Base-by-base conservation (phyloP, 1,140 invertebrate genomes). In the Dendroctonus valens region DNA sequence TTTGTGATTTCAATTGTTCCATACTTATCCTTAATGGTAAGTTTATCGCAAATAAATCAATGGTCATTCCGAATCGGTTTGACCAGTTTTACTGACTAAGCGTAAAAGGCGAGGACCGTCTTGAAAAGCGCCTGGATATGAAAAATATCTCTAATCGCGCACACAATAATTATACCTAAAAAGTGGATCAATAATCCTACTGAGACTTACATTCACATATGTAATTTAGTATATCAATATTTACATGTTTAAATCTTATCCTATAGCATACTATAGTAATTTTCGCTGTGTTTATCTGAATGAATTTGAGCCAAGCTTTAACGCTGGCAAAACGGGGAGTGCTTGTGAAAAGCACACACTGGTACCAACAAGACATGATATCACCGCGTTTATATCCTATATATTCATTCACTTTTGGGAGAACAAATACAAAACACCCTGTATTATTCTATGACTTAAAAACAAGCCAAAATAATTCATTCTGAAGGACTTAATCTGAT, bases 161-260 rank as follows among this genome's bases (percentile, higher is more conserved):
- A n/a, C 37, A n/a, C 14, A n/a, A n/a, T 9, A 52, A 52, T 15
- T 9, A n/a, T 15, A 52, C 14, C 49, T 53, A 62, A 52, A 62
- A 62, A 53, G 41, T 65, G 62, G 62, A 65, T 65, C 51, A 65
- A 54, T 52, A 52, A 65, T 65, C 62, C 62, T 65, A 65, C 62
- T 65, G 53, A 48, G 15, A 52, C 53, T 65, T 65, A 65, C 62
- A 65, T 65, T 65, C 53, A 65, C 38, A 57, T 65, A 65, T 57
- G 62, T 65, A 65, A 65, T 65, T 65, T 65, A 7, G 53, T 52
- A 49, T 15, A n/a, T 12, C 37, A 41, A 59, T 37, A 49, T 8
- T 9, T 59, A 14, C 46, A 38, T 59, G 46, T 14, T 38, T 48
- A 48, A 44, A 48, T 11, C 14, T 37, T 12, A 42, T 15, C 12